phyloP scores from a whole-genome alignment of 2,888 invertebrate genomes.

The Aphidoletes aphidimyza region DNA sequence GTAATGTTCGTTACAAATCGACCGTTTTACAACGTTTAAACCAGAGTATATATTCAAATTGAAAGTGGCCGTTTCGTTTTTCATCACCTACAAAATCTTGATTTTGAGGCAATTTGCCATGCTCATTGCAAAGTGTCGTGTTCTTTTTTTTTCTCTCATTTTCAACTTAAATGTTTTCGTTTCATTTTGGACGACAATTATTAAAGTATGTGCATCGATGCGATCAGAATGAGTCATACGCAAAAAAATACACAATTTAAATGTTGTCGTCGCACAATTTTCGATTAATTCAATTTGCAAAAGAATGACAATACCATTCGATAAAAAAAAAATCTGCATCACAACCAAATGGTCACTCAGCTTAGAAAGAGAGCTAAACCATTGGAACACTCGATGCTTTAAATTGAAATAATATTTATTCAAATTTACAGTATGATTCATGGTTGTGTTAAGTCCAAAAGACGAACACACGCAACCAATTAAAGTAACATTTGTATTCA shows the following conservation, averaged over 20 bases:
- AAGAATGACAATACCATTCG: conserved; percentile 38
- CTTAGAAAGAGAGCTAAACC: too few relatives aligned
- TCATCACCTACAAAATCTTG: background rate
- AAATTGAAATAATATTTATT: too few relatives aligned
- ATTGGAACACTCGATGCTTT: too few relatives aligned
- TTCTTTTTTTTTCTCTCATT: too few relatives aligned
- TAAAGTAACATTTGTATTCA: conserved; percentile 52
- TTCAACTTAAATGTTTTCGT: too few relatives aligned
- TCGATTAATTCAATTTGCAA: conserved; percentile 44
- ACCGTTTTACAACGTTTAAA: background rate
- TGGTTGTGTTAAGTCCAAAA: background rate
- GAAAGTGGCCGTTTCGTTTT: background rate
- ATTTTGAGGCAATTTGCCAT: too few relatives aligned
- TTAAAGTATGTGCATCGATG: background rate
- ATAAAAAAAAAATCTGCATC: background rate
- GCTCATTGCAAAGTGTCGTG: too few relatives aligned
- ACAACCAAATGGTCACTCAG: background rate
- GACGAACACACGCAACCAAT: conserved; percentile 42
- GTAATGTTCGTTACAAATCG: background rate
- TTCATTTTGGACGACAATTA: too few relatives aligned
- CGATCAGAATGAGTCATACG: background rate
- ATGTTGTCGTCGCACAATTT: conserved; percentile 14
- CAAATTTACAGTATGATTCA: background rate
- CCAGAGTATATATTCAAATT: background rate
- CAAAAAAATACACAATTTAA: too few relatives aligned